Evolutionary conservation across 1,140 invertebrate species (phyloP), one percentile per base, ranked within the genome.

Genomic region (Papilio polytes): DNA sequence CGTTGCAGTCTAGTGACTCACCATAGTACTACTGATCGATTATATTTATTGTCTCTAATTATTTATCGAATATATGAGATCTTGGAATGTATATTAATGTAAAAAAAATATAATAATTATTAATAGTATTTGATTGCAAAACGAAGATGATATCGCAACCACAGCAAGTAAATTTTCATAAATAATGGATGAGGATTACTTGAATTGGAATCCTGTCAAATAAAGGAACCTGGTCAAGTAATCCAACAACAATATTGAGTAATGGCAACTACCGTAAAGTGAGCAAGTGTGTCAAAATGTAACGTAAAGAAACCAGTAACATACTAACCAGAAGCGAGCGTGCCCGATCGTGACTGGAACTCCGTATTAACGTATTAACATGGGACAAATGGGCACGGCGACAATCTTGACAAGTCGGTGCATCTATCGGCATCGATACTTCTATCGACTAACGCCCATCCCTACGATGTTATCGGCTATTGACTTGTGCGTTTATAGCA

Each of bases 21-120:
- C 88, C 81, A 81, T 88, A 90, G 88, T 90, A 92, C 91, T 89
- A 91, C 88, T 89, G 87, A 90, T 88, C 86, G 84, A 87, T 89
- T 89, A 89, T 3, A 2, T 44, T 41, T n/a, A n/a, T 20, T 74
- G 41, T 12, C 36, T n/a, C 15, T 74, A 74, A 74, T 74, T 74
- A n/a, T 44, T 44, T 74, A 20, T 48, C 18, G 51, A 26, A 26
- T 26, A 26, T 26, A 26, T 26, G 26, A 26, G 26, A 26, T 26
- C n/a, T n/a, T n/a, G n/a, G n/a, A n/a, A n/a, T n/a, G n/a, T n/a
- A n/a, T n/a, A n/a, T n/a, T n/a, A n/a, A n/a, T n/a, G n/a, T n/a
- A n/a, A n/a, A n/a, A n/a, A n/a, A n/a, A n/a, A n/a, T n/a, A n/a
- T n/a, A n/a, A n/a, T n/a, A n/a, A n/a, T n/a, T n/a, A n/a, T n/a